phyloP scores from a whole-genome alignment of 2,113 vertebrate genomes.

The Heterochromis multidens region DNA sequence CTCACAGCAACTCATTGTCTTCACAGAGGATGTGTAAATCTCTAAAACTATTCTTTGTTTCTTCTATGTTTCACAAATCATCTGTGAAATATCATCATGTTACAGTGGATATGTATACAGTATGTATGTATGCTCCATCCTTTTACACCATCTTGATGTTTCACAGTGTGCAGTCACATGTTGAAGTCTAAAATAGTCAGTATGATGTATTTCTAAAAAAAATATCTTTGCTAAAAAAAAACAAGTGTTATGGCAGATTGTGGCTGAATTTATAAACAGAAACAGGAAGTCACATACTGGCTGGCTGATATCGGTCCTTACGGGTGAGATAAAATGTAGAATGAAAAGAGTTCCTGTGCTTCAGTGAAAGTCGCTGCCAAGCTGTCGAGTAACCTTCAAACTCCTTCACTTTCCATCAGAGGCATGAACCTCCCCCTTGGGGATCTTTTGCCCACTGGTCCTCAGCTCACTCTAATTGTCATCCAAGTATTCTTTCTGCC shows the following conservation, averaged over 20 bases:
- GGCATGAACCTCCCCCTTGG: background rate
- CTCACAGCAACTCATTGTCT: background rate
- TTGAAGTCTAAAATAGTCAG: background rate
- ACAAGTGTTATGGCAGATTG: background rate
- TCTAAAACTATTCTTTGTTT: background rate
- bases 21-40: background rate
- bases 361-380: background rate
- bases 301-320: background rate
- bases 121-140: background rate
- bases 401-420: background rate
- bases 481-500: background rate
- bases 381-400: background rate
- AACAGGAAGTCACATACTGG: background rate
- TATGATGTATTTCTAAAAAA: background rate
- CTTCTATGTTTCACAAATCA: background rate
- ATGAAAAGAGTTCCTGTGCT: background rate
- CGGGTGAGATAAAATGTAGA: background rate
- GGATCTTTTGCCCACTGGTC: background rate
- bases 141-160: background rate
- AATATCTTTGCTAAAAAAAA: background rate
- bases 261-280: background rate
- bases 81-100: constrained; percentile 4
- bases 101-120: background rate
- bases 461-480: background rate
- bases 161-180: constrained; percentile 32